Evolutionary conservation across 2,888 invertebrate species (phyloP).

Genomic region (Thymelicus sylvestris): DNA sequence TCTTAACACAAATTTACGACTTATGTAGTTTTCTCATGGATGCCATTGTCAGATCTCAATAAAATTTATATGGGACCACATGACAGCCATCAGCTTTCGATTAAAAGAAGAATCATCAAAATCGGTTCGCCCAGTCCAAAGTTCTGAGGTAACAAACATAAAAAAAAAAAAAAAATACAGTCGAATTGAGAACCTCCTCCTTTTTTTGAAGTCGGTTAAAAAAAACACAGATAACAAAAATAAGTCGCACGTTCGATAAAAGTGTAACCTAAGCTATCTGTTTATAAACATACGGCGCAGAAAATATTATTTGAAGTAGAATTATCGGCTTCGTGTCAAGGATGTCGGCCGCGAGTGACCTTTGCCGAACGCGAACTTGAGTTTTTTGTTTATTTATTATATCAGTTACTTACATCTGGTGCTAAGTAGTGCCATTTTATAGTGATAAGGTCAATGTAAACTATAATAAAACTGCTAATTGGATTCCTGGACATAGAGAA

Average conservation of each 20-base stretch:
- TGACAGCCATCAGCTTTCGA: too few relatives aligned
- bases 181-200: too few relatives aligned
- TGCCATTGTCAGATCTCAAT: too few relatives aligned
- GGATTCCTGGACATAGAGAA: background rate
- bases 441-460: background rate
- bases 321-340: slow-evolving; percentile 35
- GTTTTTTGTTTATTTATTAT: slow-evolving; percentile 13
- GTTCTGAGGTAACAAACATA: too few relatives aligned
- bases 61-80: too few relatives aligned
- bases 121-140: too few relatives aligned
- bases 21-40: too few relatives aligned
- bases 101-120: too few relatives aligned
- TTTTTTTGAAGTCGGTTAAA: rapidly evolving
- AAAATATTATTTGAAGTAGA: slow-evolving; percentile 2
- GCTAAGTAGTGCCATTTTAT: background rate
- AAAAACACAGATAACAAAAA: background rate
- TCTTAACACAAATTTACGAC: too few relatives aligned
- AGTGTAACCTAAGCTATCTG: background rate
- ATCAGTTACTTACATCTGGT: slow-evolving; percentile 9
- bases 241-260: background rate
- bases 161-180: too few relatives aligned
- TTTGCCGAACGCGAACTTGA: slow-evolving; percentile 40
- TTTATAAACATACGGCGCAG: slow-evolving; percentile 31
- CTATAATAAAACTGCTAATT: too few relatives aligned
- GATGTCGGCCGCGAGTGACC: slow-evolving; percentile 40